A percentile compares a stretch with the other conserved stretches of the same genome.
These are phyloP conservation scores for Macheiramphus alcinus DNA, from an alignment of 2,113 vertebrate species.

Conservation along the genomic window DNA sequence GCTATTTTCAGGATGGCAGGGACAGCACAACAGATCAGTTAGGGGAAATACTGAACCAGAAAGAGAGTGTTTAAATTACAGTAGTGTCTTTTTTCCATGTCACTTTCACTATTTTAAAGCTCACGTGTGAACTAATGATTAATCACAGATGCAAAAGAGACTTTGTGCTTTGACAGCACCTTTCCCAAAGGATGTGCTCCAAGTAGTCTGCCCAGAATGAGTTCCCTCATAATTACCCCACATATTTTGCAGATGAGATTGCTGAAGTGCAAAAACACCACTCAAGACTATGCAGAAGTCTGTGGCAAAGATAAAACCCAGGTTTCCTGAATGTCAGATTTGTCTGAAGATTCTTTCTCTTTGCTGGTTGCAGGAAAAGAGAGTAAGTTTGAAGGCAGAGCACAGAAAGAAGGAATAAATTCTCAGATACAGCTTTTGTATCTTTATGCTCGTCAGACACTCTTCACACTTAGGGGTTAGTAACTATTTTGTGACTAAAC, in stretches of 20 bases:
- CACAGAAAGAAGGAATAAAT: not conserved
- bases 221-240: not conserved
- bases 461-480: not conserved
- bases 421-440: not conserved
- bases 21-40: not conserved
- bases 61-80: not conserved
- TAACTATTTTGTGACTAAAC: not conserved
- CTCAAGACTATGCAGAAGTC: not conserved
- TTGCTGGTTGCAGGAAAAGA: not conserved
- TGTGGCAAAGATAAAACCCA: not conserved
- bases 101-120: not conserved
- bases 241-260: not conserved
- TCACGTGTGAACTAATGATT: not conserved
- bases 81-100: not conserved
- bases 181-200: not conserved
- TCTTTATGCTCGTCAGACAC: fast-evolving
- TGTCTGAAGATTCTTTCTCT: not conserved
- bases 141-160: not conserved
- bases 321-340: not conserved
- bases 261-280: not conserved
- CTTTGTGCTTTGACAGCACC: not conserved
- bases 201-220: not conserved
- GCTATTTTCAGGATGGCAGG: not conserved
- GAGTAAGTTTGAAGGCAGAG: not conserved
- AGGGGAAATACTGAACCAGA: not conserved